A percentile compares a stretch with the other conserved stretches of the same genome.
phyloP scores from a whole-genome alignment of 2,113 vertebrate genomes.

The Pyrgilauda ruficollis region DNA sequence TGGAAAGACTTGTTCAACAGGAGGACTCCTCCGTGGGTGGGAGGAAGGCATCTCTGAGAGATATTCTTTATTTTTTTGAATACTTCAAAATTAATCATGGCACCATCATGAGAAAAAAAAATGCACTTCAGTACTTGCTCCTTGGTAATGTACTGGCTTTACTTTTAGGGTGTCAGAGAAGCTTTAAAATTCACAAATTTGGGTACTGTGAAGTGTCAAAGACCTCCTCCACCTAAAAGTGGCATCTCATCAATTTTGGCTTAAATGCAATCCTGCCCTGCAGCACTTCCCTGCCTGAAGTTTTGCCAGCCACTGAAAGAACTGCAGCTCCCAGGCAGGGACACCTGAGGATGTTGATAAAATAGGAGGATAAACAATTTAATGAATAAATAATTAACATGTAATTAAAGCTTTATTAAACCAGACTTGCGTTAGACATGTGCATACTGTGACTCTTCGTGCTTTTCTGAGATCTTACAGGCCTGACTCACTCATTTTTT shows the following conservation, averaged over 20 bases:
- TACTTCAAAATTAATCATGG: not conserved
- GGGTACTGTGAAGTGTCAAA: not conserved
- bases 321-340: not conserved
- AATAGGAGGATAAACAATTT: not conserved
- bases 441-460: not conserved
- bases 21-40: not conserved
- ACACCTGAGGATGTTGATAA: conserved; percentile 41
- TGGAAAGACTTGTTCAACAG: not conserved
- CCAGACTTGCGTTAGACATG: conserved; percentile 12
- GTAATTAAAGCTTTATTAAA: conserved; percentile 70
- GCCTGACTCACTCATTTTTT: not conserved
- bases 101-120: not conserved
- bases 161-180: not conserved
- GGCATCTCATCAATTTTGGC: not conserved
- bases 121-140: not conserved
- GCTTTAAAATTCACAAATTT: not conserved
- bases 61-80: rapidly evolving
- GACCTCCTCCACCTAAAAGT: not conserved
- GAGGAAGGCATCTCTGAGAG: not conserved
- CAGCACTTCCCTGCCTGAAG: not conserved
- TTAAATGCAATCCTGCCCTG: not conserved
- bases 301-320: not conserved
- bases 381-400: conserved; percentile 64
- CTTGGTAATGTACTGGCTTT: not conserved
- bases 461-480: not conserved